phyloP scores from a whole-genome alignment of 2,888 invertebrate species.

The Oxystoma pomonae region DNA sequence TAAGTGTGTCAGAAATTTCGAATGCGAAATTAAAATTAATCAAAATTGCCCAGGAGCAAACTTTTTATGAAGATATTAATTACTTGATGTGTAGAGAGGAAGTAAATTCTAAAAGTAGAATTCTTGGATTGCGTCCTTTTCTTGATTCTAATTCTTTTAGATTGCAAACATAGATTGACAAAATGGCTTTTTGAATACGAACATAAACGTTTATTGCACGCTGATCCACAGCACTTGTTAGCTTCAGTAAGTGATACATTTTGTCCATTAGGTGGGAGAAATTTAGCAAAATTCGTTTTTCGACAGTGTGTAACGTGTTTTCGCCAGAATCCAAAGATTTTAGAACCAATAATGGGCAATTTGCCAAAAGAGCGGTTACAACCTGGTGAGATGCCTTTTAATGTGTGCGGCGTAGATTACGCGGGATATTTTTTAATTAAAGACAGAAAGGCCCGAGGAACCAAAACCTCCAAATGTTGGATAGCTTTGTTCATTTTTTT shows the following conservation, averaged over 20 bases:
- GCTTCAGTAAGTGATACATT: constrained; percentile 19
- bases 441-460: constrained; percentile 20
- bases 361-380: constrained; percentile 13
- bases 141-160: constrained; percentile 1
- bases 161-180: constrained; percentile 4
- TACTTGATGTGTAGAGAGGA: neutral
- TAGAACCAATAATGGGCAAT: constrained; percentile 17
- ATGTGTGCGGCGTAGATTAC: constrained; percentile 22
- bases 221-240: constrained; percentile 28
- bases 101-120: neutral
- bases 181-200: constrained; percentile 1
- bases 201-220: constrained; percentile 15
- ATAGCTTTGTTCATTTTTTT: constrained; percentile 24
- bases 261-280: constrained; percentile 12
- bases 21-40: neutral
- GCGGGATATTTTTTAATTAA: constrained; percentile 24
- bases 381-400: constrained; percentile 18
- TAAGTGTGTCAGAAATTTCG: neutral
- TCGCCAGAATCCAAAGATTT: constrained; percentile 5
- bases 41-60: neutral
- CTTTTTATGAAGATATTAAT: neutral
- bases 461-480: constrained; percentile 19
- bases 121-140: neutral
- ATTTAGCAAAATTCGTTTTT: constrained; percentile 7
- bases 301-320: constrained; percentile 18